Evolutionary conservation across 2,888 invertebrate species (phyloP), one percentile per base, ranked within the genome.

Genomic region (Stratiomys singularior): DNA sequence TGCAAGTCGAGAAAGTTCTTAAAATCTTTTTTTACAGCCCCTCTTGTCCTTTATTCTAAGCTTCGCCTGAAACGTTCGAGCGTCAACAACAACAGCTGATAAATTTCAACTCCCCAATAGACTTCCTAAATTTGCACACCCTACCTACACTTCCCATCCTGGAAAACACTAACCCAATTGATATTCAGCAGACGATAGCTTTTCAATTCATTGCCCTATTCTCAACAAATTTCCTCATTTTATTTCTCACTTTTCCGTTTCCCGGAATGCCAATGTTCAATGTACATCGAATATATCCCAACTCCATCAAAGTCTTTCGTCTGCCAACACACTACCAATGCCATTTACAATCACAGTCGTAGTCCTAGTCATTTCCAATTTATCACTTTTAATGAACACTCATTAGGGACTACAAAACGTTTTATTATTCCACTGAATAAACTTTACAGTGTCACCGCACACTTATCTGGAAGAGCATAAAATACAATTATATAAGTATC

Each of bases 321-420:
- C n/a, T 52, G 4, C 52, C 4, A 37, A 9, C 18, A 9, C 4
- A 52, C 52, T 52, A 25, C 27, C 27, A 15, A n/a, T n/a, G n/a
- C n/a, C n/a, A n/a, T n/a, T n/a, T 63, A 13, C 28, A 63, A 27
- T 18, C 28, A 28, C 30, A 66, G 66, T 37, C 66, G 23, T 27
- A 63, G 63, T 63, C n/a, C 44, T 52, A 56, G 30, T 72, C 56
- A 25, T 60, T 74, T 21, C 25, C 44, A 52, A 74, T 74, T 74
- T 74, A 74, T 74, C 74, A 74, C 74, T 60, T 60, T 58, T 74
- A 74, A 74, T 74, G 74, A 74, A 74, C 74, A 37, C 44, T 74
- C 74, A 60, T 74, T 74, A 74, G 44, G 74, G 18, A 44, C 67
- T 67, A 67, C 67, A 67, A 67, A 67, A 37, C 67, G 67, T 67